Base-by-base conservation (phyloP, 2,797 vertebrate genomes). In the Syngnathus acus region DNA sequence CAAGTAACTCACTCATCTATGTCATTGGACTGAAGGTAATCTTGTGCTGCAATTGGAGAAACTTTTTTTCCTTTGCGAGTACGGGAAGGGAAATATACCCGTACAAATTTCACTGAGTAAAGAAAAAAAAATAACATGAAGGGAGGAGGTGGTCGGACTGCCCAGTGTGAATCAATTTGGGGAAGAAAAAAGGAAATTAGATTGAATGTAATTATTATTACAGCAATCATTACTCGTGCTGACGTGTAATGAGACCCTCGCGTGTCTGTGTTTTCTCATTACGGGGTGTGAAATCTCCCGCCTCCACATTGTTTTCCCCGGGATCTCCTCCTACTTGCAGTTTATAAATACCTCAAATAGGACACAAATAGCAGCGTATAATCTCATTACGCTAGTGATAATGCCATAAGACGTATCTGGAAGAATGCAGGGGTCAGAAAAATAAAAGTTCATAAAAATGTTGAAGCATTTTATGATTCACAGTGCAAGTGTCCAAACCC, bases 1-100 rank as follows among this genome's bases (percentile, higher is more conserved):
- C 69, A 84, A 80, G 71, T 76, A 82, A 85, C 76, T 73, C 72
- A 70, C 73, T 83, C 68, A 19, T 78, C 70, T 72, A 51, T 60
- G 78, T 67, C 82, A 76, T 62, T 32, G 47, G 65, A 54, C 69
- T 65, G 55, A 21, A 5, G 74, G 64, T 63, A 73, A 78, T 66
- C 48, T 47, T 62, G 40, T 53, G 48, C 71, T 74, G 26, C 7
- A 3, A 64, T 70, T 77, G 58, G 75, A 14, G 0, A 11, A 9
- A 59, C 39, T 38, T 55, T 74, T 80, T 67, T 71, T 54, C 66
- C 50, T 17, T 26, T 23, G 43, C 48, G 17, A 59, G 37, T 10
- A 4, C 6, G 23, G 61, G 0, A 50, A 68, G 9, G 45, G 38
- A 42, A 69, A 74, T 61, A 3, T 42, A 42, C 19, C 59, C 38